phyloP scores from a whole-genome alignment of 2,113 vertebrate species.

The Brachypodius melanocephalos region DNA sequence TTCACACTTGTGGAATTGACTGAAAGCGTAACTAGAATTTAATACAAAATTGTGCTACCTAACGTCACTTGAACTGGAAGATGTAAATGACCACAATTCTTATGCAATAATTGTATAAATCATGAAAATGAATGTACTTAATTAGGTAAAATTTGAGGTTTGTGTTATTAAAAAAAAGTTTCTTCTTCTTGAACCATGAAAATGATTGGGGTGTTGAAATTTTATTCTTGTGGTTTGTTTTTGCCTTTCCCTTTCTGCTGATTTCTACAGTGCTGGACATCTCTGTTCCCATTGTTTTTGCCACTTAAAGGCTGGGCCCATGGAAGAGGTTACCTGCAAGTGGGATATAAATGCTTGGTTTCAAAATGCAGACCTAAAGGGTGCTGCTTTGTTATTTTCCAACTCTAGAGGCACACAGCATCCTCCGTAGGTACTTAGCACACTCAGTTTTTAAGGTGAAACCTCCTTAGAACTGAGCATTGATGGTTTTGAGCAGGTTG shows the following conservation, averaged over 20 bases:
- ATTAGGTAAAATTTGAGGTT: neutral
- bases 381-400: neutral
- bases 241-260: neutral
- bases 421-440: neutral
- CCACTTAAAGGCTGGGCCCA: neutral
- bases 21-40: neutral
- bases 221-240: neutral
- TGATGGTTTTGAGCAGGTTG: neutral
- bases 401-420: neutral
- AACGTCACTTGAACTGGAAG: neutral
- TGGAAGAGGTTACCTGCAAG: neutral
- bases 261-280: neutral
- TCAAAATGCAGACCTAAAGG: neutral
- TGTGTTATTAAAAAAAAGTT: neutral
- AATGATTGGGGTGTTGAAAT: neutral
- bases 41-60: neutral
- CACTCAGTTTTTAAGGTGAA: neutral
- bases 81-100: neutral
- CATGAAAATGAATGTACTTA: neutral
- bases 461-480: neutral
- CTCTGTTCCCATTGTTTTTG: neutral
- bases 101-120: constrained; percentile 10
- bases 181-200: neutral
- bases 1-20: neutral
- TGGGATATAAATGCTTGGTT: neutral